Conservation (phyloP, 2,113 vertebrate genomes). For the Varanus salvator region DNA sequence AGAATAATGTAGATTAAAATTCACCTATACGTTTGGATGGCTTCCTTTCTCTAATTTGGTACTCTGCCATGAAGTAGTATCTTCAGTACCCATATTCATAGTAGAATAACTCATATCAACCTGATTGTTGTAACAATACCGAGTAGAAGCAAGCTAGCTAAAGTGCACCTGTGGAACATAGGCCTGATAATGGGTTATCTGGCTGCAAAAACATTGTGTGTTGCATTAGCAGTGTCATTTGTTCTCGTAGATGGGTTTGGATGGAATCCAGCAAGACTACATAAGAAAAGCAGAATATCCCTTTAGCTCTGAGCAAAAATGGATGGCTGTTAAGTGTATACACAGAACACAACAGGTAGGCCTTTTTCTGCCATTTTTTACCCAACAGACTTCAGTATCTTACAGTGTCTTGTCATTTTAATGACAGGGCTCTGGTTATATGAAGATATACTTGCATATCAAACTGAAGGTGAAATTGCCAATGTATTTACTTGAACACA, state of each 20-base stretch:
- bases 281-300: conserved; percentile 91
- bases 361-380: background rate
- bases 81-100: background rate
- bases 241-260: conserved; percentile 90
- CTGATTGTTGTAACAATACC: background rate
- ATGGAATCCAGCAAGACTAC: conserved; percentile 90
- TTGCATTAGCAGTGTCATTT: conserved; percentile 33
- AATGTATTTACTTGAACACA: background rate
- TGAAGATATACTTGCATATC: background rate
- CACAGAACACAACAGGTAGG: conserved; percentile 92
- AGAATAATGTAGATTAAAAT: background rate
- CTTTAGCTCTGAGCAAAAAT: conserved; percentile 96
- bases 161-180: background rate
- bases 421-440: background rate
- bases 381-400: background rate
- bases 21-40: background rate
- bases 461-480: background rate
- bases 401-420: background rate
- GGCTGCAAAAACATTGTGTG: background rate
- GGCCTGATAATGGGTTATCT: background rate
- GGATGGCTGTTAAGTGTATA: conserved; percentile 95
- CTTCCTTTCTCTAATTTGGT: background rate
- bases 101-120: background rate
- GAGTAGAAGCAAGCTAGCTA: background rate
- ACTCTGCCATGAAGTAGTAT: background rate